Conservation (phyloP, 1,140 invertebrate species). For the Colletes latitarsis region DNA sequence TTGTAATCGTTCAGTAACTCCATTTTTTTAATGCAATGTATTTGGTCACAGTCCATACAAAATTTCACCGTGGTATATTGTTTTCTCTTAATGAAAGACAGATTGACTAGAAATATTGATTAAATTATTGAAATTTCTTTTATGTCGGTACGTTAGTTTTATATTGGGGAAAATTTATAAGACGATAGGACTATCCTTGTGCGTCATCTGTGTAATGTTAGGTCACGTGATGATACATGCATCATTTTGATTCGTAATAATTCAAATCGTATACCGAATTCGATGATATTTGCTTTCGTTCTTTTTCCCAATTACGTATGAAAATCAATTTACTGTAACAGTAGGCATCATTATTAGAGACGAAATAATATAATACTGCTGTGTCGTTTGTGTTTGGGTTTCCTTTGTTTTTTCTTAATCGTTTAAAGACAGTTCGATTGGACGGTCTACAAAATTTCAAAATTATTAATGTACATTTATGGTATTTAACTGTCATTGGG, state of each 20-base stretch:
- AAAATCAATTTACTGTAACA: neutral
- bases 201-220: neutral
- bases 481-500: neutral
- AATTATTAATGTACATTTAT: neutral
- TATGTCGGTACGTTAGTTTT: constrained; percentile 6
- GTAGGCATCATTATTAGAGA: neutral
- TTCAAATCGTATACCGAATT: neutral
- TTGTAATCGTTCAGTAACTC: neutral
- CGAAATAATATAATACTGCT: neutral
- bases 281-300: neutral
- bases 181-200: neutral
- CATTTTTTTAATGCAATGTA: neutral
- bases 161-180: neutral
- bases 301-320: neutral
- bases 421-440: neutral
- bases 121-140: neutral
- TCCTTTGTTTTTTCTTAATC: neutral
- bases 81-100: neutral
- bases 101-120: neutral
- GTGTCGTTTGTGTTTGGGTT: neutral
- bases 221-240: constrained; percentile 11
- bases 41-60: neutral
- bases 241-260: constrained; percentile 28
- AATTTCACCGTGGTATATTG: neutral
- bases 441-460: neutral